These are phyloP conservation scores for Pristionchus japonicus DNA, from an alignment of 2,888 invertebrate species.

Conservation along the genomic window DNA sequence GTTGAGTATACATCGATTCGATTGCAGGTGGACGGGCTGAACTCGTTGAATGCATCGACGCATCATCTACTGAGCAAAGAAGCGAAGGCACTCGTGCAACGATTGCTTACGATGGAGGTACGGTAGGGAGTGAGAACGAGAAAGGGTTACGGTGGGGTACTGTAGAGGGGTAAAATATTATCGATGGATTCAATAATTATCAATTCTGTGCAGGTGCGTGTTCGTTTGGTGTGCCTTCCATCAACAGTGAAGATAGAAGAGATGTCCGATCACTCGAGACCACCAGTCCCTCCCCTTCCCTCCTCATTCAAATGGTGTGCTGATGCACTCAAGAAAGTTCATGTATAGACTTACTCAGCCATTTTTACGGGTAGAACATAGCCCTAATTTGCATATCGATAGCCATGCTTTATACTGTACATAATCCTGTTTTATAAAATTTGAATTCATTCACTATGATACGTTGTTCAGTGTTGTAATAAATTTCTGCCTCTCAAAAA, in stretches of 20 bases:
- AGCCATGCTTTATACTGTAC: neutral
- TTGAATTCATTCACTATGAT: no score
- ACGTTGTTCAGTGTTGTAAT: no score
- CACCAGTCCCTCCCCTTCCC: neutral
- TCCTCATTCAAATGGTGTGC: neutral
- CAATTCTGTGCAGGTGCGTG: neutral
- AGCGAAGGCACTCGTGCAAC: neutral
- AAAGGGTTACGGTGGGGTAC: neutral
- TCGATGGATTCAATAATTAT: neutral
- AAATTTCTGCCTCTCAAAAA: no score
- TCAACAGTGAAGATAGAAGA: neutral
- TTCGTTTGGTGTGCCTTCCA: neutral
- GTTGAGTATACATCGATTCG: neutral
- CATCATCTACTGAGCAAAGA: neutral
- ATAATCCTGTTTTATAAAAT: neutral
- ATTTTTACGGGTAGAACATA: neutral
- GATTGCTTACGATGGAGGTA: constrained; percentile 30
- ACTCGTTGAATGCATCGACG: constrained; percentile 16
- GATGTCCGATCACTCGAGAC: neutral
- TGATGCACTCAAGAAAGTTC: constrained; percentile 24
- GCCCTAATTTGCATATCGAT: neutral
- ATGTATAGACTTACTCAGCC: neutral
- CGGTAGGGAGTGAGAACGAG: neutral
- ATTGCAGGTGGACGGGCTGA: constrained; percentile 26
- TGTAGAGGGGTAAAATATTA: neutral